Percentiles rank a stretch among this genome's conserved stretches.
Conservation (phyloP, 2,797 vertebrate genomes). For the Gymnocypris eckloni region DNA sequence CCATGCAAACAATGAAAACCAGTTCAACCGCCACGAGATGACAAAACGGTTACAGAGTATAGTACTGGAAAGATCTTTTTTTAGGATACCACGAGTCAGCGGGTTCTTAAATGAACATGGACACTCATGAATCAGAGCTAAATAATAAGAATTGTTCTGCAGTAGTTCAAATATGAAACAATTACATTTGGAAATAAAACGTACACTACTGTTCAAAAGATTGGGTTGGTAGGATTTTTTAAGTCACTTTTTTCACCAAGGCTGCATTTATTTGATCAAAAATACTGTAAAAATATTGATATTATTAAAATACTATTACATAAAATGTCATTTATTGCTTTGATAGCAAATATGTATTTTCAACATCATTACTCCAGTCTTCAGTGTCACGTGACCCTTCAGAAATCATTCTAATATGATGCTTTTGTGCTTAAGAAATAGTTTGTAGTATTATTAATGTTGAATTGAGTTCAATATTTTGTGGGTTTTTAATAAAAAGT, state of each 20-base stretch:
- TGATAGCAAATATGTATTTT: background rate
- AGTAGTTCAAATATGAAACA: background rate
- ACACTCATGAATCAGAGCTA: background rate
- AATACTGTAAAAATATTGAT: background rate
- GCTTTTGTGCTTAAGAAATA: background rate
- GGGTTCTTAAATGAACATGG: background rate
- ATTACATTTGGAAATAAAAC: background rate
- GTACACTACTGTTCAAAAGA: background rate
- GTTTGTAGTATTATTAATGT: background rate
- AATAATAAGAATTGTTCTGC: background rate
- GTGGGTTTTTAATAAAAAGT: no score
- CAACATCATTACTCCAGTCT: background rate
- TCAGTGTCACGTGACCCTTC: background rate
- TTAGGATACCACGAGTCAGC: background rate
- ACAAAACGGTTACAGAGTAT: background rate
- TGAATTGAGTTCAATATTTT: background rate
- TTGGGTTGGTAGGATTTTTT: background rate
- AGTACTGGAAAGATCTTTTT: background rate
- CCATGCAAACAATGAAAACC: conserved; percentile 39
- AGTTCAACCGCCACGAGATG: conserved; percentile 20
- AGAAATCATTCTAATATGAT: background rate
- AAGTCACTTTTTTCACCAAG: background rate
- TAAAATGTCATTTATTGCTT: background rate
- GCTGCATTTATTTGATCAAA: background rate
- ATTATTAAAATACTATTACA: no score